A percentile compares a stretch with the other conserved stretches of the same genome.
phyloP scores from a whole-genome alignment of 2,888 invertebrate species.

The Melinaea marsaeus region DNA sequence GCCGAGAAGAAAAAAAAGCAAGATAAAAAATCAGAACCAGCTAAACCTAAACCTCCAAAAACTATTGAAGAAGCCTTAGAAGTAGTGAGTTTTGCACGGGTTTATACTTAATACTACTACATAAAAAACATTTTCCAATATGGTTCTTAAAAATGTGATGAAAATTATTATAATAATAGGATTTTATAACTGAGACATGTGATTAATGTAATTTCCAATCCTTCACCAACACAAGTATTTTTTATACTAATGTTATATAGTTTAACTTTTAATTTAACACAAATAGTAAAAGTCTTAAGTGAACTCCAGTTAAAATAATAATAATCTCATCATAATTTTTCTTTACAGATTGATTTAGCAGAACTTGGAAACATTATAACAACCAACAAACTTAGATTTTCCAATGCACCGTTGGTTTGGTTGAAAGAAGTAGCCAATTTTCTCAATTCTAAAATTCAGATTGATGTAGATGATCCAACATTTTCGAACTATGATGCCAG shows the following conservation, averaged over 20 bases:
- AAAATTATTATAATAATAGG: neutral
- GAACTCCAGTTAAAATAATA: too few species aligned
- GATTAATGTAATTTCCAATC: too few species aligned
- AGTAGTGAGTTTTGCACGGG: slow-evolving; percentile 59
- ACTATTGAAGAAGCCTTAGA: slow-evolving; percentile 81
- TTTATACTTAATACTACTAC: neutral
- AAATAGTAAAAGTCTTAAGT: too few species aligned
- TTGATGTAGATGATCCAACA: slow-evolving; percentile 80
- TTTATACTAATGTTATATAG: too few species aligned
- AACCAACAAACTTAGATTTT: slow-evolving; percentile 80
- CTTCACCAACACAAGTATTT: too few species aligned
- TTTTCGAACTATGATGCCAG: slow-evolving; percentile 75
- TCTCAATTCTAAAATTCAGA: slow-evolving; percentile 79
- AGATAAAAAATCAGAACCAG: slow-evolving; percentile 71
- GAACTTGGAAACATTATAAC: slow-evolving; percentile 74
- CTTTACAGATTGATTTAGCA: slow-evolving; percentile 78
- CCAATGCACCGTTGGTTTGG: slow-evolving; percentile 83
- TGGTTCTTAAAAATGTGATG: neutral
- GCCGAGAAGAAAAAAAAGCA: slow-evolving; percentile 69
- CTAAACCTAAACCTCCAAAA: slow-evolving; percentile 81
- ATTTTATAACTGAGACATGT: too few species aligned
- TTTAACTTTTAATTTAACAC: too few species aligned
- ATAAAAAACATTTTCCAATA: neutral
- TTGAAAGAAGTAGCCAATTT: slow-evolving; percentile 82
- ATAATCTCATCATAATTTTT: neutral